Percentiles rank a stretch among this genome's conserved stretches.
Evolutionary conservation across 2,888 invertebrate genomes (phyloP).

Genomic region (Zelleria hepariella): DNA sequence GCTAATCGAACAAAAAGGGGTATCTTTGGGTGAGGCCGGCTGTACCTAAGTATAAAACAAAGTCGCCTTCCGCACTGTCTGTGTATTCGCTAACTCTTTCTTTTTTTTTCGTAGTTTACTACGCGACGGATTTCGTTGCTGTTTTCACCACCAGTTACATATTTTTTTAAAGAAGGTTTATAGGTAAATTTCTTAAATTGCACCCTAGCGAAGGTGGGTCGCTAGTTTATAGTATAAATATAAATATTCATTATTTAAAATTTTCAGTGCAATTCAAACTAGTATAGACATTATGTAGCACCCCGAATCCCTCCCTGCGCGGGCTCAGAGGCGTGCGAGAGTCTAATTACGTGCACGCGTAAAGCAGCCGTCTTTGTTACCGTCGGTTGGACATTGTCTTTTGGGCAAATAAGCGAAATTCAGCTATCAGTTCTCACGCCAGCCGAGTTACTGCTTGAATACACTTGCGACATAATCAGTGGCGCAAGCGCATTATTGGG

Average conservation of each 20-base stretch:
- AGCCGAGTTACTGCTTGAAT: constrained; percentile 20
- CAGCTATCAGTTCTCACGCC: constrained; percentile 51
- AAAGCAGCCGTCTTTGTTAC: constrained; percentile 39
- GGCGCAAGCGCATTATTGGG: background rate
- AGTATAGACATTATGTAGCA: background rate
- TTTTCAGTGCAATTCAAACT: background rate
- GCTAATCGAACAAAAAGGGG: no score
- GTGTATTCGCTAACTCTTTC: no score
- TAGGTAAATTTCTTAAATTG: no score
- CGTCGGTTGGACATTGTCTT: constrained; percentile 49
- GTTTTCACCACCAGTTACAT: no score
- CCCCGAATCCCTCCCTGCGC: constrained; percentile 19
- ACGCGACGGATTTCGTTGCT: no score
- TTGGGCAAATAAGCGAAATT: constrained; percentile 38
- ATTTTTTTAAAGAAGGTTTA: no score
- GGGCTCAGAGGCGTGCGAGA: constrained; percentile 37
- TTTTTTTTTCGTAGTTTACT: no score
- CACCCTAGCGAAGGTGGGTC: no score
- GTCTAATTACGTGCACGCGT: constrained; percentile 45
- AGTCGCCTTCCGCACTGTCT: no score
- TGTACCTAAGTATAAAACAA: no score
- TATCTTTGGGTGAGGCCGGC: no score
- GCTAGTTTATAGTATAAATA: no score
- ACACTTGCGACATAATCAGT: constrained; percentile 43
- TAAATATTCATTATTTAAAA: background rate